Percentiles rank a stretch among this genome's conserved stretches.
phyloP scores from a whole-genome alignment of 2,797 vertebrate species.

The Saxicola maurus region DNA sequence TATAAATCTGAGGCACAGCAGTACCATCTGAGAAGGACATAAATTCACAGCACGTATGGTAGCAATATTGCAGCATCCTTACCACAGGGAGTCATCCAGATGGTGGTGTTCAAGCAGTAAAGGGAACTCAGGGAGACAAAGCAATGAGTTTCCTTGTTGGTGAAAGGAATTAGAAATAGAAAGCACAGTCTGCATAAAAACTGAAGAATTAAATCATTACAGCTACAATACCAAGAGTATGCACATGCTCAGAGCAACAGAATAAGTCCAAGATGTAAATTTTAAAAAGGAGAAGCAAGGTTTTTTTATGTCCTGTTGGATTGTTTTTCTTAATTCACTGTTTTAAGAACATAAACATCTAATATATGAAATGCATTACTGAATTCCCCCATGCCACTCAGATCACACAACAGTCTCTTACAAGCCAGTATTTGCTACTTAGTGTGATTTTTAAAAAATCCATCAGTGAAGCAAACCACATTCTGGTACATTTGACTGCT shows the following conservation, averaged over 20 bases:
- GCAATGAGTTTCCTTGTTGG: background rate
- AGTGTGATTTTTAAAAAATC: background rate
- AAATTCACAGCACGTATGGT: background rate
- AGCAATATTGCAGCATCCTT: background rate
- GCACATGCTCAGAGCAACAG: background rate
- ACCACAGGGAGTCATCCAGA: background rate
- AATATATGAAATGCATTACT: background rate
- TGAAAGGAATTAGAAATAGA: background rate
- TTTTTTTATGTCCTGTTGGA: background rate
- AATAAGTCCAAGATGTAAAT: background rate
- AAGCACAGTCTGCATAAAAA: background rate
- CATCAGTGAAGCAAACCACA: background rate
- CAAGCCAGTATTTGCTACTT: background rate
- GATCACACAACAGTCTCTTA: background rate
- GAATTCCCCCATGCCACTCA: background rate
- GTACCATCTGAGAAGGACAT: background rate
- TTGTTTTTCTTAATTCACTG: background rate
- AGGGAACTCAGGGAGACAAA: background rate
- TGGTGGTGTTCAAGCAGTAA: background rate
- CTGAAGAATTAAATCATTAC: background rate
- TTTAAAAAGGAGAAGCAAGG: background rate
- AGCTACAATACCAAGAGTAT: background rate
- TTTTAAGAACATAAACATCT: background rate
- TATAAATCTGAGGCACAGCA: background rate
- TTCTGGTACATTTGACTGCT: background rate